Conservation (phyloP, 1,140 invertebrate genomes). For the Panulirus ornatus region DNA sequence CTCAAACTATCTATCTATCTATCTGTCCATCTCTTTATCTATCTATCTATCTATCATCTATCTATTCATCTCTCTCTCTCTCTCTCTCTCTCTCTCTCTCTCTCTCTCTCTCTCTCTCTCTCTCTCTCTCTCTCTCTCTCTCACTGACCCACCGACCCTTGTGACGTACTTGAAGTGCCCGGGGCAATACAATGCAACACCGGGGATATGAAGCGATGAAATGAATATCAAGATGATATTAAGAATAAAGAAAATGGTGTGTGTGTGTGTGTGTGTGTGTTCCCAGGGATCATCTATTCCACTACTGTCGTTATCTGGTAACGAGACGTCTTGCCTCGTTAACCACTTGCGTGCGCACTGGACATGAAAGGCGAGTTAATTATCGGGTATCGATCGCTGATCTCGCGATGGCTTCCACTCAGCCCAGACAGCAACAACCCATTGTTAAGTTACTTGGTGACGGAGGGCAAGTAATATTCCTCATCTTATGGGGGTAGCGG, state of each 20-base stretch:
- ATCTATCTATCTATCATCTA: not conserved
- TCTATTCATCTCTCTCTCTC: conserved; percentile 33
- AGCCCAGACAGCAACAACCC: no score
- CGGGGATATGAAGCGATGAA: not conserved
- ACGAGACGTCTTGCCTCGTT: not conserved
- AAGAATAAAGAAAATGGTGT: not conserved
- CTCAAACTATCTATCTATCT: no score
- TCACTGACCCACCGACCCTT: not conserved
- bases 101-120: conserved; percentile 39
- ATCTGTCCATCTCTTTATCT: conserved; percentile 15
- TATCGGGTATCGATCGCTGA: not conserved
- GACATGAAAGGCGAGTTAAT: not conserved
- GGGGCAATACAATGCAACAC: not conserved
- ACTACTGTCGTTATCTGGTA: not conserved
- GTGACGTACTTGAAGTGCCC: not conserved
- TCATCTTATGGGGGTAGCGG: not conserved
- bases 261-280: not conserved
- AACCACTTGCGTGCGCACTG: not conserved
- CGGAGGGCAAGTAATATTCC: no score
- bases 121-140: conserved; percentile 43
- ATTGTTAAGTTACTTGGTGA: no score
- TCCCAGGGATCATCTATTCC: not conserved
- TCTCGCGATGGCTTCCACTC: no score
- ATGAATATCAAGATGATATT: not conserved
- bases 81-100: conserved; percentile 45